A percentile compares a stretch with the other conserved stretches of the same genome.
Evolutionary conservation across 2,797 vertebrate species (phyloP).

Genomic region (Mus spretus): DNA sequence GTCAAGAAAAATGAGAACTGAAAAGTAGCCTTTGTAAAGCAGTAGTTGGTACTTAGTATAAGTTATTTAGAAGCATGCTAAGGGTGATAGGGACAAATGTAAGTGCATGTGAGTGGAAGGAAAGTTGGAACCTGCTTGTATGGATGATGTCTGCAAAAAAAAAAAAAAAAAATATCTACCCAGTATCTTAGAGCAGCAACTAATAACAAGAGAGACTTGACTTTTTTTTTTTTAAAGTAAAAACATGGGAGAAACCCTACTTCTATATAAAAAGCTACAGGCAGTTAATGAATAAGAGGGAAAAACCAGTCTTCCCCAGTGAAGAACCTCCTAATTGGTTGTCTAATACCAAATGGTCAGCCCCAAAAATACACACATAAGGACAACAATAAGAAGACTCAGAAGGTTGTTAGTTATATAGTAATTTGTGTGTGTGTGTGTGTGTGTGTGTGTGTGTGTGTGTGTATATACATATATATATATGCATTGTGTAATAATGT

Average conservation of each 20-base stretch:
- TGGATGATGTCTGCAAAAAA: not conserved
- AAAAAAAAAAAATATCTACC: not conserved
- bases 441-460: too few species aligned
- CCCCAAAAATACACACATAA: not conserved
- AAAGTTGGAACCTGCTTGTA: not conserved
- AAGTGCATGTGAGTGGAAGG: not conserved
- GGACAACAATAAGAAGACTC: not conserved
- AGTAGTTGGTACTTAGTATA: conserved; percentile 1
- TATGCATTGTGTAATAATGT: not conserved
- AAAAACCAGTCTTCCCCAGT: not conserved
- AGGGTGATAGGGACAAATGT: conserved; percentile 18
- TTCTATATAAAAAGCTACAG: not conserved
- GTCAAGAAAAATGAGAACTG: not conserved
- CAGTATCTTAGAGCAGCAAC: not conserved
- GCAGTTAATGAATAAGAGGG: not conserved
- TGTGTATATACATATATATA: too few species aligned
- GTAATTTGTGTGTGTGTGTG: not conserved
- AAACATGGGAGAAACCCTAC: not conserved
- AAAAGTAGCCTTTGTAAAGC: conserved; percentile 20
- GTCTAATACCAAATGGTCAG: not conserved
- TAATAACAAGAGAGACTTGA: not conserved
- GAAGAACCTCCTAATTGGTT: not conserved
- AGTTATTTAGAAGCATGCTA: conserved; percentile 7
- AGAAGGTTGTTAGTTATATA: not conserved
- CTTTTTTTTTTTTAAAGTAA: not conserved